phyloP scores from a whole-genome alignment of 1,140 invertebrate species.

The Phortica variegata region DNA sequence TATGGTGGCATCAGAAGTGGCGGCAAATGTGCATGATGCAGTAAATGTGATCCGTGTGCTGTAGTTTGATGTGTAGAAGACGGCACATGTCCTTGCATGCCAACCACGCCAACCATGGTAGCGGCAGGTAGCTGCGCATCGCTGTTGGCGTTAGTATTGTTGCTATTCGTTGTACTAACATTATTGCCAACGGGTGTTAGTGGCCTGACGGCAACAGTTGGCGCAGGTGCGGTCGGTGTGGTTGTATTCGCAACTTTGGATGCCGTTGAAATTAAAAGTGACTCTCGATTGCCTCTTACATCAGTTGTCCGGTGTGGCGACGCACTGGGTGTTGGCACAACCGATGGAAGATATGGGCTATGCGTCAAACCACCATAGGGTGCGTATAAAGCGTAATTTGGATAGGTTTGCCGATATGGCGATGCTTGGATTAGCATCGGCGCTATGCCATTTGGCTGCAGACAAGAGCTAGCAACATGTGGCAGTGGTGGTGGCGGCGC shows the following conservation, averaged over 20 bases:
- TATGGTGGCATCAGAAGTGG: background rate
- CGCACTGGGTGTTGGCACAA: constrained; percentile 63
- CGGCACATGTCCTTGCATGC: background rate
- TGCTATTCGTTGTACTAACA: constrained; percentile 8
- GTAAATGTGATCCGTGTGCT: background rate
- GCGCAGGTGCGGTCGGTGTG: constrained; percentile 12
- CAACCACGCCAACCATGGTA: too few relatives aligned
- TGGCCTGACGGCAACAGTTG: constrained; percentile 27
- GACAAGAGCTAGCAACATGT: constrained; percentile 55
- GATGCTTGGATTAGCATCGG: constrained; percentile 64
- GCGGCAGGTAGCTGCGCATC: background rate
- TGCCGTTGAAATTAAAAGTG: constrained; percentile 56
- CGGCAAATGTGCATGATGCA: constrained; percentile 7
- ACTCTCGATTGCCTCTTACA: constrained; percentile 60
- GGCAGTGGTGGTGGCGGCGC: constrained; percentile 31
- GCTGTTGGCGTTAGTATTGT: constrained; percentile 8
- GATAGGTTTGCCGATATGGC: constrained; percentile 66
- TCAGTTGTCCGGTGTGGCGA: constrained; percentile 64
- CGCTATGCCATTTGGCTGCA: constrained; percentile 53
- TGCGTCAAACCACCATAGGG: constrained; percentile 71
- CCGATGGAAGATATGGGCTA: constrained; percentile 65
- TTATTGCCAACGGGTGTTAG: constrained; percentile 36
- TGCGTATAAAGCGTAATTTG: constrained; percentile 67
- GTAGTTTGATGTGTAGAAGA: background rate
- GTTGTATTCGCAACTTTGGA: constrained; percentile 54